phyloP scores from a whole-genome alignment of 2,113 vertebrate genomes.

The Ophthalmotilapia sp. region DNA sequence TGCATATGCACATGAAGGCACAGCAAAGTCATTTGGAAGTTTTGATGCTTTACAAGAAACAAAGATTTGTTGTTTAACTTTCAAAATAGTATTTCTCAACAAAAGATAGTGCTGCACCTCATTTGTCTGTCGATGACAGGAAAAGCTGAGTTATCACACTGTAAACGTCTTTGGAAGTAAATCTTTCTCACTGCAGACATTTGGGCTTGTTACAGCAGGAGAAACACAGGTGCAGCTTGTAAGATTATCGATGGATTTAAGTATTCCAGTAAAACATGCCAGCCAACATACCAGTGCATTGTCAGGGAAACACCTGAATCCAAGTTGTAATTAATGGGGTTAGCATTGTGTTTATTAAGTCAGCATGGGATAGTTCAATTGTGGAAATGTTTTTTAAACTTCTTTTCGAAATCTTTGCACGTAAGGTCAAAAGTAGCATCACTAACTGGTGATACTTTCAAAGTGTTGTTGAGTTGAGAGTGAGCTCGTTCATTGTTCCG shows the following conservation, averaged over 20 bases:
- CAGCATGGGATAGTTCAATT: not conserved
- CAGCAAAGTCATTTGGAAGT: not conserved
- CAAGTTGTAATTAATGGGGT: not conserved
- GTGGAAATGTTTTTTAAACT: not conserved
- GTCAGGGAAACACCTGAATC: not conserved
- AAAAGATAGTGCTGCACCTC: not conserved
- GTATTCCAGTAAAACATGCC: not conserved
- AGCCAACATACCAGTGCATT: not conserved
- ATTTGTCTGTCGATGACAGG: not conserved
- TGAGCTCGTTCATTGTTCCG: not conserved
- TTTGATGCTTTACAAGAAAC: not conserved
- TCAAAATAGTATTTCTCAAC: not conserved
- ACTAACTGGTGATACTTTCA: not conserved
- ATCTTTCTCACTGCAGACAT: not conserved
- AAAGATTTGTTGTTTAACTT: not conserved
- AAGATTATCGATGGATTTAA: not conserved
- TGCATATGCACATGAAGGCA: not conserved
- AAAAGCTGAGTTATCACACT: not conserved
- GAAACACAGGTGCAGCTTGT: not conserved
- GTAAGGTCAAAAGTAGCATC: not conserved
- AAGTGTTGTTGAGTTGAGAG: not conserved
- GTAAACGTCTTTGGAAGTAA: not conserved
- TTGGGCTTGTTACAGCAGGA: not conserved
- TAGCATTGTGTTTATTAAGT: not conserved
- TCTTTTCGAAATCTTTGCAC: rapidly evolving